Evolutionary conservation across 2,113 vertebrate species (phyloP).

Genomic region (Pantherophis guttatus): DNA sequence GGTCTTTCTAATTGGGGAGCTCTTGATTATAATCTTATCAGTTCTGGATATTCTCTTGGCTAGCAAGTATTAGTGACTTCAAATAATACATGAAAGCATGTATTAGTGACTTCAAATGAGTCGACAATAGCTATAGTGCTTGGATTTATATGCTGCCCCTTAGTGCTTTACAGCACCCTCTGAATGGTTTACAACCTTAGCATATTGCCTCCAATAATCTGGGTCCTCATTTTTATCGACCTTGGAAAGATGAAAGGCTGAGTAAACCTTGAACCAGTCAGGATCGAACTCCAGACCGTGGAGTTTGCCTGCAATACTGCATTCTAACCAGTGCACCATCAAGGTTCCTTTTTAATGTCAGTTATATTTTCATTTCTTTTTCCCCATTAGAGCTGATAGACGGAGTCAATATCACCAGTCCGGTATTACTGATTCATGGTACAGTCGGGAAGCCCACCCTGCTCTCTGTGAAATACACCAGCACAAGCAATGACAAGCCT

Average conservation of each 20-base stretch:
- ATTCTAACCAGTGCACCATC: not conserved
- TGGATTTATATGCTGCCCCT: not conserved
- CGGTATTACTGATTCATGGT: slow-evolving; percentile 77
- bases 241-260: not conserved
- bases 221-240: not conserved
- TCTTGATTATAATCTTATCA: not conserved
- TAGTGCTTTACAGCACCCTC: not conserved
- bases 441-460: slow-evolving; percentile 82
- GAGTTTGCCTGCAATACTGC: not conserved
- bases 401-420: slow-evolving; percentile 90
- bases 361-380: not conserved
- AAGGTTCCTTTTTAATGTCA: not conserved
- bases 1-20: not conserved
- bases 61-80: not conserved
- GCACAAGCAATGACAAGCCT: slow-evolving; percentile 83
- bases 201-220: not conserved
- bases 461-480: slow-evolving; percentile 86
- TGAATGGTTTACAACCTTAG: not conserved
- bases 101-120: not conserved
- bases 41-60: not conserved
- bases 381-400: slow-evolving; percentile 72
- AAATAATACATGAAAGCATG: not conserved
- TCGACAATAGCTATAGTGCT: not conserved
- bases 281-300: not conserved
- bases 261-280: not conserved